Evolutionary conservation across 2,888 invertebrate species (phyloP), one percentile per base, ranked within the genome.

Genomic region (Agriopis marginaria): DNA sequence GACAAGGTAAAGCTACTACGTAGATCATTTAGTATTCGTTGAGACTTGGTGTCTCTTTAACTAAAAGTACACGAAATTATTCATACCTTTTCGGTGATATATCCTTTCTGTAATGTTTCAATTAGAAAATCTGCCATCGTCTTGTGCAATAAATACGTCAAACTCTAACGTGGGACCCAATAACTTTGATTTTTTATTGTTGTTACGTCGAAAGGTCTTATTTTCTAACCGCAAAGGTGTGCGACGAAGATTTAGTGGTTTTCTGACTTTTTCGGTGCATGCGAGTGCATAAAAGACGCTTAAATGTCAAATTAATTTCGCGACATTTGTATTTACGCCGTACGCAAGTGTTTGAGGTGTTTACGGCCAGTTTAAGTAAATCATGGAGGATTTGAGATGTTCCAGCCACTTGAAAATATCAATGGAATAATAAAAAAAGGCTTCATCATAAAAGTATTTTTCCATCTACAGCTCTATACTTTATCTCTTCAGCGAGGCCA

Each of bases 291-390:
- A 45, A 54, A 10, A 50, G n/a, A 53, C 58, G 65, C 68, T 62
- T 61, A 65, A 56, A 66, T 71, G 71, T 70, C 66, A 73, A 73
- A 73, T 70, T 60, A 55, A 63, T 60, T 70, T 70, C 17, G 63
- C 50, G 14, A 23, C 70, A 66, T 73, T 71, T 76, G 76, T 73
- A 63, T 78, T 76, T 71, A 69, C 72, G 63, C 72, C 75, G 72
- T 68, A 74, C 73, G 23, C 47, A 50, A 51, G 70, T 79, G 77
- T 75, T 66, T 72, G 71, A 73, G 72, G 73, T 79, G 75, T 77
- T 79, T 77, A 77, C 75, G 73, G n/a, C 47, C 23, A 51, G 67
- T 74, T 79, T 76, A 76, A 78, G 77, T 83, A 83, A 77, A 83
- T 81, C 79, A 17, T 11, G 58, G 39, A 7, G 0, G 75, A 42